These are phyloP conservation scores for Chlorops oryzae DNA, from an alignment of 1,140 invertebrate genomes.

Conservation along the genomic window DNA sequence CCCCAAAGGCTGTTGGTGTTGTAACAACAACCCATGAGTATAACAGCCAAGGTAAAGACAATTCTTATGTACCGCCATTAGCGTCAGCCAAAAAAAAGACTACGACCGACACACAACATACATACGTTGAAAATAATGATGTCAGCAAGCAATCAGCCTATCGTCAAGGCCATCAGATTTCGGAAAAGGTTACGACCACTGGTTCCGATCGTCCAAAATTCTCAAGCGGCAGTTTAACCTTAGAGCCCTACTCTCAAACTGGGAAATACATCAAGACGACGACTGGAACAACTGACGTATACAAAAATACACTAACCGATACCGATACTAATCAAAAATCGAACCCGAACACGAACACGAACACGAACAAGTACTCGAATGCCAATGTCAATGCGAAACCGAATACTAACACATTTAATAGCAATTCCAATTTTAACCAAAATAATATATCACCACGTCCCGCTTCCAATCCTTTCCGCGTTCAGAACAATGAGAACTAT, in stretches of 20 bases:
- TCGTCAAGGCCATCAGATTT: not conserved
- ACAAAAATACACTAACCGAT: constrained; percentile 2
- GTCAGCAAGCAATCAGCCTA: too few relatives aligned
- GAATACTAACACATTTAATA: constrained; percentile 6
- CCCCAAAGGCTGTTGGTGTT: too few relatives aligned
- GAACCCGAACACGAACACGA: not conserved
- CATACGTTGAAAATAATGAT: constrained; percentile 4
- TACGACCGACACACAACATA: constrained; percentile 5
- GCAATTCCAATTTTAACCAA: constrained; percentile 13
- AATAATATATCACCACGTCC: constrained; percentile 40
- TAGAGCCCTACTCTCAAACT: not conserved
- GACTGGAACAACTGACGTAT: constrained; percentile 1
- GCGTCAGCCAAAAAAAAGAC: too few relatives aligned
- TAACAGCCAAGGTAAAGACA: too few relatives aligned
- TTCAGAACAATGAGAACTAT: constrained; percentile 29
- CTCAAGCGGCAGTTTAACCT: not conserved
- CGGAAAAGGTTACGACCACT: constrained; percentile 8
- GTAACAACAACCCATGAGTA: too few relatives aligned
- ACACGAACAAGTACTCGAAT: constrained; percentile 9
- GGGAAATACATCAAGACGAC: not conserved
- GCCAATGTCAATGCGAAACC: constrained; percentile 7
- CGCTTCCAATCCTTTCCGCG: constrained; percentile 28
- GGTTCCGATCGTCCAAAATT: not conserved
- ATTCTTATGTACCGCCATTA: too few relatives aligned
- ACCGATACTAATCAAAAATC: constrained; percentile 3